A percentile compares a stretch with the other conserved stretches of the same genome.
Conservation (phyloP, 2,797 vertebrate genomes). For the Girardinus metallicus region DNA sequence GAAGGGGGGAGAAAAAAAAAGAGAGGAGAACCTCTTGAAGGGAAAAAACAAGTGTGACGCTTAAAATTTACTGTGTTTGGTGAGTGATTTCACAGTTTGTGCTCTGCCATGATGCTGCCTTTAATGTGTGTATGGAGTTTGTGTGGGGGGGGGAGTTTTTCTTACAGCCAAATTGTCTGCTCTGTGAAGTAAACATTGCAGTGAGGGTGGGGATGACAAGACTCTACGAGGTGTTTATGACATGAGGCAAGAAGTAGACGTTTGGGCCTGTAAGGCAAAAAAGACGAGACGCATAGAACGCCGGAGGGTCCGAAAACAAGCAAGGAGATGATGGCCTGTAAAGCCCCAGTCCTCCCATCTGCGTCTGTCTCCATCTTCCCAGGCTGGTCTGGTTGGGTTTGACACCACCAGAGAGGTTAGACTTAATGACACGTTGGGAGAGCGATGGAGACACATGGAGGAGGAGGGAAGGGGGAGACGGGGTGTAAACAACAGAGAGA, state of each 20-base stretch:
- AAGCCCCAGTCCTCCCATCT: slow-evolving; percentile 66
- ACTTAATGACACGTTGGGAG: slow-evolving; percentile 78
- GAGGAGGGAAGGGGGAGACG: slow-evolving; percentile 3
- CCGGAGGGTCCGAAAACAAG: slow-evolving; percentile 41
- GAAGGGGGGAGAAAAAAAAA: slow-evolving; percentile 6
- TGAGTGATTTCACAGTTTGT: slow-evolving; percentile 58
- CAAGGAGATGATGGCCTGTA: slow-evolving; percentile 64
- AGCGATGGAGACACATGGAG: slow-evolving; percentile 50
- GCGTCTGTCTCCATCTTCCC: slow-evolving; percentile 71
- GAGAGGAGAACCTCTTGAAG: slow-evolving; percentile 35
- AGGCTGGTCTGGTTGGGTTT: slow-evolving; percentile 67
- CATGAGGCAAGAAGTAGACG: slow-evolving; percentile 68
- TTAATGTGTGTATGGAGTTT: slow-evolving; percentile 71
- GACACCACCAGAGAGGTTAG: slow-evolving; percentile 78
- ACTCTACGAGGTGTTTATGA: slow-evolving; percentile 77
- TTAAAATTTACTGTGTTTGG: slow-evolving; percentile 64
- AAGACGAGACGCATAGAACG: slow-evolving; percentile 37
- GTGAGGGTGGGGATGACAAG: slow-evolving; percentile 79
- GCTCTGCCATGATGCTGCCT: slow-evolving; percentile 55
- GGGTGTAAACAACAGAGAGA: slow-evolving; percentile 24
- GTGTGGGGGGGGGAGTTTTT: slow-evolving; percentile 16
- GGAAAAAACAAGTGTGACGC: slow-evolving; percentile 33
- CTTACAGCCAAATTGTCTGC: slow-evolving; percentile 74
- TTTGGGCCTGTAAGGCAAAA: slow-evolving; percentile 33
- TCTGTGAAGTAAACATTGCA: slow-evolving; percentile 77